Percentiles rank a stretch among this genome's conserved stretches.
Conservation (phyloP, 2,888 invertebrate genomes). For the Phrixothrix hirtus region DNA sequence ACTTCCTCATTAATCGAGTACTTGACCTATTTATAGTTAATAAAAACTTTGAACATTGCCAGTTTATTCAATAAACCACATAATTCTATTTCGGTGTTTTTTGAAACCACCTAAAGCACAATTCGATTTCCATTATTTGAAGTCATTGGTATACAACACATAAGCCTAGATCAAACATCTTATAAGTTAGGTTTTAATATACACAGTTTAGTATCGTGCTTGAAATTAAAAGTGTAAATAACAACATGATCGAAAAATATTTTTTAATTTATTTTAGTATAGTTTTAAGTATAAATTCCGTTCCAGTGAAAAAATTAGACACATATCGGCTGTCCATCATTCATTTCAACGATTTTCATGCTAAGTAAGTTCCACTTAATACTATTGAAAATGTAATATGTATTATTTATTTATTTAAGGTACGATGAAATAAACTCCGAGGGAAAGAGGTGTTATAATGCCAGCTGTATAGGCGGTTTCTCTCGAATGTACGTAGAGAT, state of each 20-base stretch:
- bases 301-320: neutral
- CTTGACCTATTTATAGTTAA: no score
- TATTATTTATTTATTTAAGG: conserved; percentile 49
- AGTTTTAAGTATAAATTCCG: conserved; percentile 47
- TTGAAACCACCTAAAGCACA: no score
- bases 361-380: conserved; percentile 62
- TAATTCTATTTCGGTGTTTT: no score
- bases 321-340: conserved; percentile 57
- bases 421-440: conserved; percentile 60
- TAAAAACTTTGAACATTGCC: no score
- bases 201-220: no score
- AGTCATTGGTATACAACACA: no score
- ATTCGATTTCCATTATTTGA: conserved; percentile 57
- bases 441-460: conserved; percentile 61
- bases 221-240: no score
- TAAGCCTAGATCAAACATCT: no score
- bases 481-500: conserved; percentile 67
- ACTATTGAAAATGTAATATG: neutral
- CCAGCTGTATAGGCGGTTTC: conserved; percentile 70
- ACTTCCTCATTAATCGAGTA: no score
- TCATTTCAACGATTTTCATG: conserved; percentile 64
- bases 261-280: neutral
- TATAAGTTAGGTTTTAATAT: conserved; percentile 3
- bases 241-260: neutral
- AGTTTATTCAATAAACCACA: no score